Percentiles rank a stretch among this genome's conserved stretches.
Conservation (phyloP, 2,888 invertebrate species). For the Petrolisthes manimaculis region DNA sequence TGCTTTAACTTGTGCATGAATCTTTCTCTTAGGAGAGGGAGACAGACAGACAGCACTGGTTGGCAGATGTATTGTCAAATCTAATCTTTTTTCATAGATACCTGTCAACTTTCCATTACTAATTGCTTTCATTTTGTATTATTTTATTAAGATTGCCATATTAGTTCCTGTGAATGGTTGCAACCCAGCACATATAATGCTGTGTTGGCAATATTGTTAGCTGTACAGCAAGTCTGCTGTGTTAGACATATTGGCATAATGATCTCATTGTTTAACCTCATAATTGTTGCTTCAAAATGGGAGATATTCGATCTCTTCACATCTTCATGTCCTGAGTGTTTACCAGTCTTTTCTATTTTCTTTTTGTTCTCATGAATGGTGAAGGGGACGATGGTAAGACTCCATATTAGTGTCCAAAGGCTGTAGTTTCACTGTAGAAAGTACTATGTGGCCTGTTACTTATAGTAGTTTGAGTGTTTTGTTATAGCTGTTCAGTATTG, state of each 20-base stretch:
- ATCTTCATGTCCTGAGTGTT: slow-evolving; percentile 62
- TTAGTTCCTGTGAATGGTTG: slow-evolving; percentile 42
- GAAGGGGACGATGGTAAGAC: slow-evolving; percentile 64
- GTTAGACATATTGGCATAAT: slow-evolving; percentile 52
- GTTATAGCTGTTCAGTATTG: slow-evolving; percentile 17
- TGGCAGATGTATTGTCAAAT: slow-evolving; percentile 43
- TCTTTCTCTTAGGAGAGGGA: slow-evolving; percentile 51
- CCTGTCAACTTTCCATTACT: slow-evolving; percentile 44
- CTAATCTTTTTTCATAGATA: slow-evolving; percentile 44
- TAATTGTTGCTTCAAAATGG: slow-evolving; percentile 56
- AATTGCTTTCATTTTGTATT: slow-evolving; percentile 42
- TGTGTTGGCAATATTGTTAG: slow-evolving; percentile 29
- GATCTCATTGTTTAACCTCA: slow-evolving; percentile 41
- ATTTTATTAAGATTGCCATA: slow-evolving; percentile 51
- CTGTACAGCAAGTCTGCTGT: slow-evolving; percentile 46
- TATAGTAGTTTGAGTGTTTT: slow-evolving; percentile 45
- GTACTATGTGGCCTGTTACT: slow-evolving; percentile 63
- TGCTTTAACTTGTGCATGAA: slow-evolving; percentile 45
- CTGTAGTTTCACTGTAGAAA: slow-evolving; percentile 62
- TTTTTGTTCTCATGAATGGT: slow-evolving; percentile 64
- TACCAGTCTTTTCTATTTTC: slow-evolving; percentile 62
- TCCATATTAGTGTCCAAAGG: slow-evolving; percentile 62
- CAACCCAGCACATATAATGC: slow-evolving; percentile 20
- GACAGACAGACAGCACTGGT: slow-evolving; percentile 38
- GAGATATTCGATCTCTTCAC: slow-evolving; percentile 58